Evolutionary conservation across 1,140 invertebrate genomes (phyloP).

Genomic region (Hestina assimilis): DNA sequence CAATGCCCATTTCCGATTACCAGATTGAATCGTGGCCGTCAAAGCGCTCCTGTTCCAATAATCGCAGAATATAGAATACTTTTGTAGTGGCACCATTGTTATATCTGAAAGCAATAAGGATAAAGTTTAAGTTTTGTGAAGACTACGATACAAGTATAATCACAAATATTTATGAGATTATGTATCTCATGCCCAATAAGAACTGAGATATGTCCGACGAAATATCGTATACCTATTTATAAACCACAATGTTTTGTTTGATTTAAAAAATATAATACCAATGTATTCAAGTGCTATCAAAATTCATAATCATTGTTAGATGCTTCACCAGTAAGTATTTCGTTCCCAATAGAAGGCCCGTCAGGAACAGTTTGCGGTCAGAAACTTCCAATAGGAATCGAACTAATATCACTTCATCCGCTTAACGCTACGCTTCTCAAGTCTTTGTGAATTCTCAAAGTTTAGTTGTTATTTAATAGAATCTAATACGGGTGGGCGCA

Average conservation of each 20-base stretch:
- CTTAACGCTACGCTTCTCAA: slow-evolving; percentile 41
- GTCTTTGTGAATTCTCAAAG: slow-evolving; percentile 51
- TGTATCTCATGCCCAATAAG: too few relatives aligned
- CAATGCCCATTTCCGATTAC: slow-evolving; percentile 76
- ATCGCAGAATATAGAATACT: slow-evolving; percentile 24
- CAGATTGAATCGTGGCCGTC: slow-evolving; percentile 71
- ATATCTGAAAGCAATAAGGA: neutral
- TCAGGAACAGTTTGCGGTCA: slow-evolving; percentile 63
- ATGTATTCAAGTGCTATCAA: too few relatives aligned
- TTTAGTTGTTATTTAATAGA: slow-evolving; percentile 72
- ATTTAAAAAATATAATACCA: too few relatives aligned
- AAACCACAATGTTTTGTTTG: too few relatives aligned
- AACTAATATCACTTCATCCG: slow-evolving; percentile 56
- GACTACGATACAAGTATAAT: too few relatives aligned
- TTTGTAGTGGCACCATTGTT: neutral
- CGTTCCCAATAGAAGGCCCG: slow-evolving; percentile 30
- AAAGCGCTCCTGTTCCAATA: slow-evolving; percentile 60
- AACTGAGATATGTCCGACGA: too few relatives aligned
- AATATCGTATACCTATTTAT: too few relatives aligned
- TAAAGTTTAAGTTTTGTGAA: neutral
- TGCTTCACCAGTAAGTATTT: slow-evolving; percentile 18
- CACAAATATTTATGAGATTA: too few relatives aligned
- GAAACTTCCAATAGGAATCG: slow-evolving; percentile 62
- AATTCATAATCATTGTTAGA: neutral
- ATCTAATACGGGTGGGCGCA: slow-evolving; percentile 28